Base-by-base conservation (phyloP, 2,797 vertebrate genomes). In the Eupleurogrammus muticus region DNA sequence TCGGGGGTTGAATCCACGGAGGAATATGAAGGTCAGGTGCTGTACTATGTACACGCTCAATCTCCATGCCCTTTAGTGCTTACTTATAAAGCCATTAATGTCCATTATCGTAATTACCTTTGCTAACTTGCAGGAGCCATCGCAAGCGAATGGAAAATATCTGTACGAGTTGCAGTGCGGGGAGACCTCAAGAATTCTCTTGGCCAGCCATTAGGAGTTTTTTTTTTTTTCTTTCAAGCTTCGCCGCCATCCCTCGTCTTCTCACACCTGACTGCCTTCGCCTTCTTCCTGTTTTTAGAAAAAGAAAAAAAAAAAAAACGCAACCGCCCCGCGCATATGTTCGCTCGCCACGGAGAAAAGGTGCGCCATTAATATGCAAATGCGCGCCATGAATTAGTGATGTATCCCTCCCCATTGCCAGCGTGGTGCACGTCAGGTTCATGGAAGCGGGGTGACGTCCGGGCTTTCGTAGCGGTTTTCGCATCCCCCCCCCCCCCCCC, bases 301-400 rank as follows among this genome's bases (percentile, higher is more conserved):
- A 92, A 34, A 34, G 8, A 34, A 34, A 4, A 34, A 34, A 4
- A 34, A 90, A 75, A 88, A 89, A 89, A 84, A 81, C 57, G 23
- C 54, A 78, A 82, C 84, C 70, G 66, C 81, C 83, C 85, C 77
- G 19, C 87, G 87, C 92, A 92, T 92, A 87, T 92, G 92, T 90
- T 89, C 79, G 65, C 82, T 84, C 73, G 73, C 84, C 81, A 85
- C 58, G 78, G 89, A n/a, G n/a, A 92, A 36, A 92, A 93, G 91
- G 88, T 88, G 80, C 42, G 36, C 63, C 75, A 94, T 94, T 89
- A 94, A 95, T 93, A 94, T 94, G 90, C 84, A 72, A 94, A 82
- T 75, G 82, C 65, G 64, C 60, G 75, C 79, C 84, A 92, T 95
- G 87, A 94, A 94, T 95, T 90, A 92, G 82, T 90, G 81, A 93